phyloP scores from a whole-genome alignment of 2,888 invertebrate genomes.

The Euzophera pinguis region DNA sequence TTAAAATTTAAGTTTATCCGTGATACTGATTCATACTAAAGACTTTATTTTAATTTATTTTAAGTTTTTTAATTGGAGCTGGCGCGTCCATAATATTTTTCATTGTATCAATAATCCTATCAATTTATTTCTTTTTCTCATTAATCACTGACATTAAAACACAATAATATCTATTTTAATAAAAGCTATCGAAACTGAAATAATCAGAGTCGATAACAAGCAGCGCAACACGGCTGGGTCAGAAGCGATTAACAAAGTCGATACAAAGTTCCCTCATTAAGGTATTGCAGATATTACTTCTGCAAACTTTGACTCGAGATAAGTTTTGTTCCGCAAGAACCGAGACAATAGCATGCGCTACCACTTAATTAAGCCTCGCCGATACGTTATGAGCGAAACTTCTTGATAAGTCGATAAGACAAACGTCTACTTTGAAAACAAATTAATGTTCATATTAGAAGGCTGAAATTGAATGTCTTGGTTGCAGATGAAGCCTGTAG shows the following conservation, averaged over 20 bases:
- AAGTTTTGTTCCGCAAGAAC: slow-evolving; percentile 73
- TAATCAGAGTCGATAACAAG: slow-evolving; percentile 23
- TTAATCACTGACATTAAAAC: slow-evolving; percentile 26
- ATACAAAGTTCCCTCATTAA: slow-evolving; percentile 78
- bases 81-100: slow-evolving; percentile 62
- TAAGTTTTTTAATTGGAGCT: slow-evolving; percentile 39
- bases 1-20: too few relatives aligned
- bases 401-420: slow-evolving; percentile 53
- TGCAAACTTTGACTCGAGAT: slow-evolving; percentile 68
- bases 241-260: slow-evolving; percentile 72
- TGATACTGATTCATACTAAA: slow-evolving; percentile 30
- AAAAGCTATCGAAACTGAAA: slow-evolving; percentile 26
- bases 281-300: slow-evolving; percentile 76
- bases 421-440: slow-evolving; percentile 33
- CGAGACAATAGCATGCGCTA: slow-evolving; percentile 72
- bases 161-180: slow-evolving; percentile 28
- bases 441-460: slow-evolving; percentile 20
- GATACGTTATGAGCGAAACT: slow-evolving; percentile 54
- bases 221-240: slow-evolving; percentile 47
- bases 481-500: slow-evolving; percentile 78
- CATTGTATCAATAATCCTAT: slow-evolving; percentile 31
- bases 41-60: slow-evolving; percentile 32
- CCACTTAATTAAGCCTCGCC: slow-evolving; percentile 71
- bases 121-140: slow-evolving; percentile 32
- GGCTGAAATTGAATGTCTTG: slow-evolving; percentile 48